Evolutionary conservation across 2,113 vertebrate genomes (phyloP), one percentile per base, ranked within the genome.

Genomic region (Trinectes maculatus): DNA sequence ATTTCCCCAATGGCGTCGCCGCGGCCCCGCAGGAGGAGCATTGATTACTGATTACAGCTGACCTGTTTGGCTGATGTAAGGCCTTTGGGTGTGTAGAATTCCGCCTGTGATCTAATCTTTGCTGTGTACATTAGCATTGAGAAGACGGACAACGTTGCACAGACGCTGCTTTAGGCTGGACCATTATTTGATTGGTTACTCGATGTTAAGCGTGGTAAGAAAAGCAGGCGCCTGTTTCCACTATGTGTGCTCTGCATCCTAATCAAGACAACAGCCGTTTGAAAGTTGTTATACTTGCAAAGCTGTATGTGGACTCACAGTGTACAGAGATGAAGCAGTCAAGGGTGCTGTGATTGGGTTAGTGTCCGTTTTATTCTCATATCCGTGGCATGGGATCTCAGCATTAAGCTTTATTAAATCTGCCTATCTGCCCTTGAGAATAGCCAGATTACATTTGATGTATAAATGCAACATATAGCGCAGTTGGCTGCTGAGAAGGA

Each of bases 351-450:
- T 85, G 91, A 93, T 92, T 92, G 88, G 47, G 82, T 91, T 89
- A 87, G 61, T 77, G 74, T 79, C 24, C 81, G 52, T 78, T 71
- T 59, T 80, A 44, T 24, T 83, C 53, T 70, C 80, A 69, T 84
- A 90, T 82, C 85, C 84, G 71, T 43, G 63, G 55, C 29, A 6
- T 40, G 29, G 66, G 90, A 85, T 88, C 53, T 33, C 77, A 79
- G 73, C 71, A 86, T 91, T 94, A 82, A 84, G 77, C 80, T 91
- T 91, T 90, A 79, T 91, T 93, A 92, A 91, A 93, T 91, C 67
- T 89, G 76, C 71, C 84, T 71, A 71, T 60, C 78, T 87, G 91
- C 87, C 87, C 58, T 60, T 37, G 70, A 79, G 83, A 89, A 58
- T 58, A 74, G 24, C 4, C 33, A 83, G 68, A 93, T 91, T 85